These are phyloP conservation scores for Acanthopagrus latus DNA, from an alignment of 2,797 vertebrate genomes.

Conservation along the genomic window DNA sequence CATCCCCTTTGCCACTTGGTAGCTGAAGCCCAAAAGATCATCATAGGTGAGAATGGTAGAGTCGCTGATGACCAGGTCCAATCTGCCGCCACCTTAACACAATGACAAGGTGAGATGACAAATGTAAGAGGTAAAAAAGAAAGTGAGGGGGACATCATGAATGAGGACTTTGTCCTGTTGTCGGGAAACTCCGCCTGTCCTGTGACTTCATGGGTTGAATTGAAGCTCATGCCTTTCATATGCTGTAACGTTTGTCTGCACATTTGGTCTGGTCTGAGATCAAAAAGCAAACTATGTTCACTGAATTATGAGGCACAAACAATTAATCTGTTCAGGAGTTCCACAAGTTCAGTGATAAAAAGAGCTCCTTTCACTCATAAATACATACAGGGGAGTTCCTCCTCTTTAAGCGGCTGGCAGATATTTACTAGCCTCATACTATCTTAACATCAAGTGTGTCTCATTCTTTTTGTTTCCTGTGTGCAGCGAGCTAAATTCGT, in stretches of 20 bases:
- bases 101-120: slow-evolving; percentile 21
- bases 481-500: not conserved
- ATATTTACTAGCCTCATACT: slow-evolving; percentile 1
- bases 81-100: slow-evolving; percentile 86
- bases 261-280: slow-evolving; percentile 31
- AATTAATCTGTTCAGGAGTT: slow-evolving; percentile 17
- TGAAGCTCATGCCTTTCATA: slow-evolving; percentile 9
- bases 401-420: not conserved
- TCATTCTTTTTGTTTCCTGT: slow-evolving; percentile 24
- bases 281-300: slow-evolving; percentile 25
- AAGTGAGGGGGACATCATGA: slow-evolving; percentile 18
- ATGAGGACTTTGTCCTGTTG: slow-evolving; percentile 31
- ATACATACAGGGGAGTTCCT: slow-evolving; percentile 1
- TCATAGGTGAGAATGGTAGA: slow-evolving; percentile 91
- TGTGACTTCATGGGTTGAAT: slow-evolving; percentile 52
- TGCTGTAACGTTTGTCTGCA: slow-evolving; percentile 26
- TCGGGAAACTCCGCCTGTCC: slow-evolving; percentile 28
- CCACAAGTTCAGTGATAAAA: not conserved
- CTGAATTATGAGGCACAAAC: slow-evolving; percentile 29
- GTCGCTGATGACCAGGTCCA: slow-evolving; percentile 91
- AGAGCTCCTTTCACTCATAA: not conserved
- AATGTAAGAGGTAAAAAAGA: not conserved
- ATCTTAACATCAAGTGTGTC: not conserved
- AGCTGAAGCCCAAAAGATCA: slow-evolving; percentile 97
- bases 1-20: slow-evolving; percentile 99